Percentiles rank a stretch among this genome's conserved stretches.
phyloP scores from a whole-genome alignment of 2,888 invertebrate genomes.

The Sesia apiformis region DNA sequence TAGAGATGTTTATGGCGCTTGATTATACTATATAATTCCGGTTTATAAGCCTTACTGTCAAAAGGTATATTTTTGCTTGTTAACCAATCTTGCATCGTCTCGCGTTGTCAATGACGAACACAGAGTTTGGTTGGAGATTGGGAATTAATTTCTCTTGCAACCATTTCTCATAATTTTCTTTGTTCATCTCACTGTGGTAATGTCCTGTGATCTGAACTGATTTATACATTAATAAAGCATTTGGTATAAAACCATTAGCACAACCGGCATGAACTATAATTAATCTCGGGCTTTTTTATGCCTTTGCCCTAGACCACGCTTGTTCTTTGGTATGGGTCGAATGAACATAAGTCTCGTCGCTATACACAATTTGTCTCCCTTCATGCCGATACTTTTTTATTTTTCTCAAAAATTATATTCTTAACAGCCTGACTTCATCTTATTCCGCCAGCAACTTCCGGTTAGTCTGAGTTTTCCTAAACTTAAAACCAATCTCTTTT shows the following conservation, averaged over 20 bases:
- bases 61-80: slow-evolving; percentile 3
- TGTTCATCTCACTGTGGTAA: slow-evolving; percentile 2
- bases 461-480: background rate
- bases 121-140: slow-evolving; percentile 5
- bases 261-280: slow-evolving; percentile 1
- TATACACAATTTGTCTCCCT: slow-evolving; percentile 2
- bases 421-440: no score
- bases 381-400: slow-evolving; percentile 2
- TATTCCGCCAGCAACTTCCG: slow-evolving; percentile 4
- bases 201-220: background rate
- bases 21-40: slow-evolving; percentile 3
- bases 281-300: background rate
- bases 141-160: slow-evolving; percentile 4
- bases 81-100: slow-evolving; percentile 3
- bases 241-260: background rate
- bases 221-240: background rate
- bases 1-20: slow-evolving; percentile 1
- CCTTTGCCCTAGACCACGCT: background rate
- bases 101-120: slow-evolving; percentile 3
- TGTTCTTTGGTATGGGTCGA: background rate
- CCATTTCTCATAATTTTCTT: slow-evolving; percentile 4
- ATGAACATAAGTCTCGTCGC: slow-evolving; percentile 3
- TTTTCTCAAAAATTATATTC: slow-evolving; percentile 1
- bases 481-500: slow-evolving; percentile 3
- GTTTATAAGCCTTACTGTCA: slow-evolving; percentile 2